Base-by-base conservation (phyloP, 2,797 vertebrate species). In the Aulostomus chinensis region DNA sequence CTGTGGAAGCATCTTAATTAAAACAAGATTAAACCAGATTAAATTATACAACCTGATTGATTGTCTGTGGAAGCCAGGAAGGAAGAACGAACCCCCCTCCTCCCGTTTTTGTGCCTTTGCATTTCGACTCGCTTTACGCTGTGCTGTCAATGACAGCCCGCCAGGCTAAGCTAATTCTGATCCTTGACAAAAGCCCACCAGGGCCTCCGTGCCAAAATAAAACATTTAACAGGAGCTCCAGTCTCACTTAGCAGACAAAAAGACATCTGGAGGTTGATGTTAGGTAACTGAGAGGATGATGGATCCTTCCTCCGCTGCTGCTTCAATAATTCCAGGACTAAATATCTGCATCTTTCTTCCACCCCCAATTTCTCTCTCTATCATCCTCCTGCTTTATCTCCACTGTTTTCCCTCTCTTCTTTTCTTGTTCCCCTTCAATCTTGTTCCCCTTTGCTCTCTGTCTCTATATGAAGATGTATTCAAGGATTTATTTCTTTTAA, bases 261-360 rank as follows among this genome's bases (percentile, higher is more conserved):
- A 77, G 61, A 76, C 81, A 71, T 75, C 52, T 68, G 64, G 66
- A 78, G 71, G 53, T 83, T 70, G 53, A 67, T 55, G 47, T 60
- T 59, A 53, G 70, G 71, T 76, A 73, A 77, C 70, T 31, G 36
- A 78, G 67, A 58, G 30, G 75, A 63, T 76, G 70, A 80, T 42
- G 43, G 64, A 52, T 61, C 52, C 51, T 31, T 52, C 49, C 41
- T 55, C 39, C 2, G 1, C 43, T 13, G 33, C 60, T 13, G 33
- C 60, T 63, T 63, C 51, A 55, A 32, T 56, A 47, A 75, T 56
- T 68, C 38, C 45, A 30, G 28, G 34, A n/a, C 56, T 50, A 58
- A 72, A 71, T 71, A 66, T 69, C 62, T 73, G 49, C 63, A 39
- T 65, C 24, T 13, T 14, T 54, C 17, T 46, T 41, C 17, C 33